Percentiles rank a stretch among this genome's conserved stretches.
phyloP scores from a whole-genome alignment of 2,888 invertebrate species.

The Phengaris arion region DNA sequence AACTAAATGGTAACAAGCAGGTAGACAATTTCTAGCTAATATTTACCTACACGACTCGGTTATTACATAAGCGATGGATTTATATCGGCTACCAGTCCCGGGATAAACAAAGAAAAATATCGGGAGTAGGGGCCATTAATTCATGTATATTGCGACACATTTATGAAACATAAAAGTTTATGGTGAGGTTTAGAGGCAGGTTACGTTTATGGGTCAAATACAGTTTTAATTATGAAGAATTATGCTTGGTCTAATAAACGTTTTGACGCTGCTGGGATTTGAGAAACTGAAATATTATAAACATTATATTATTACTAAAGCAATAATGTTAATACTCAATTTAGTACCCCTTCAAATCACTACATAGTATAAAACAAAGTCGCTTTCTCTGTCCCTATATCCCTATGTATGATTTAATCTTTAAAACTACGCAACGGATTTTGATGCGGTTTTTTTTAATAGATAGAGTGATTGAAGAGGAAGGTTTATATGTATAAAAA shows the following conservation, averaged over 20 bases:
- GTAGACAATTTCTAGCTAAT: neutral
- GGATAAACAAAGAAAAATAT: slow-evolving; percentile 56
- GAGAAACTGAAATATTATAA: slow-evolving; percentile 50
- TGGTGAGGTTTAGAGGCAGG: slow-evolving; percentile 65
- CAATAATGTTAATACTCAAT: no score
- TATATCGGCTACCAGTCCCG: slow-evolving; percentile 46
- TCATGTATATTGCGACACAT: slow-evolving; percentile 71
- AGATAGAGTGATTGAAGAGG: no score
- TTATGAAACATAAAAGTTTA: slow-evolving; percentile 76
- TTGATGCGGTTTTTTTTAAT: no score
- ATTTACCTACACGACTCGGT: slow-evolving; percentile 10
- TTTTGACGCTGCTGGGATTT: neutral
- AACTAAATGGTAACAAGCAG: neutral
- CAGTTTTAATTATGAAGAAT: slow-evolving; percentile 63
- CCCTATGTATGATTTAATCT: no score
- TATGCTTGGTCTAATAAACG: slow-evolving; percentile 42
- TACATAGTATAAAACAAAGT: no score
- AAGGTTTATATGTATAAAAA: no score
- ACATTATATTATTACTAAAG: neutral
- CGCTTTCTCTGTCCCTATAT: no score
- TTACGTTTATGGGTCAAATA: slow-evolving; percentile 66
- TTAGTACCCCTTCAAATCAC: no score
- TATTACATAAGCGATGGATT: slow-evolving; percentile 36
- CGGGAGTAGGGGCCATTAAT: slow-evolving; percentile 59
- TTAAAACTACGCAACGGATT: no score